A percentile compares a stretch with the other conserved stretches of the same genome.
phyloP scores from a whole-genome alignment of 2,797 vertebrate genomes.

The Oryzias dopingdopingensis region DNA sequence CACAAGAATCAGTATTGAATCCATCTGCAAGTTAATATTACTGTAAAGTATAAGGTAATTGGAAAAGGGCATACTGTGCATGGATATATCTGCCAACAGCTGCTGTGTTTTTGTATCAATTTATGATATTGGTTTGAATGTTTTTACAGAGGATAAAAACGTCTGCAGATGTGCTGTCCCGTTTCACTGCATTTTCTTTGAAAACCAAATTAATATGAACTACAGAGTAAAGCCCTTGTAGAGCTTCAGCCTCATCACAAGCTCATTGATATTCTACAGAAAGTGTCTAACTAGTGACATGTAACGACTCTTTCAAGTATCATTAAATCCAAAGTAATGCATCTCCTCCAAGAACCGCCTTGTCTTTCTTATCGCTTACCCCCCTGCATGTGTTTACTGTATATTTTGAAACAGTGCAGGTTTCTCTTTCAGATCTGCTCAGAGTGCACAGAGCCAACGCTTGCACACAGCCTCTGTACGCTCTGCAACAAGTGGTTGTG shows the following conservation, averaged over 20 bases:
- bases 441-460: slow-evolving; percentile 75
- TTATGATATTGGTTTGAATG: slow-evolving; percentile 4
- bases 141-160: not conserved
- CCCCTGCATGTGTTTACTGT: slow-evolving; percentile 5
- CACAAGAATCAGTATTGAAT: slow-evolving; percentile 11
- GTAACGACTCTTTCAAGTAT: slow-evolving; percentile 28
- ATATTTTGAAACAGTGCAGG: slow-evolving; percentile 3
- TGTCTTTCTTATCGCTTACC: slow-evolving; percentile 27
- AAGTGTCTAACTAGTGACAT: slow-evolving; percentile 9
- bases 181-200: not conserved
- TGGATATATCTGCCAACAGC: slow-evolving; percentile 2
- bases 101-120: slow-evolving; percentile 16
- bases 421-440: slow-evolving; percentile 74
- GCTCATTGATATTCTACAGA: slow-evolving; percentile 3
- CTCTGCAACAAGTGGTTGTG: slow-evolving; percentile 85
- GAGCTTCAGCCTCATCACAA: slow-evolving; percentile 9
- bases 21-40: slow-evolving; percentile 7
- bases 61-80: slow-evolving; percentile 11
- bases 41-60: slow-evolving; percentile 16
- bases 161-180: not conserved
- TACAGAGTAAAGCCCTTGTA: not conserved
- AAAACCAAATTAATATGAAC: not conserved
- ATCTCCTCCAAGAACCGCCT: slow-evolving; percentile 32
- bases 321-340: slow-evolving; percentile 24
- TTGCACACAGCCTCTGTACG: slow-evolving; percentile 81